Base-by-base conservation (phyloP, 1,140 invertebrate genomes). In the Kradibia gibbosae region DNA sequence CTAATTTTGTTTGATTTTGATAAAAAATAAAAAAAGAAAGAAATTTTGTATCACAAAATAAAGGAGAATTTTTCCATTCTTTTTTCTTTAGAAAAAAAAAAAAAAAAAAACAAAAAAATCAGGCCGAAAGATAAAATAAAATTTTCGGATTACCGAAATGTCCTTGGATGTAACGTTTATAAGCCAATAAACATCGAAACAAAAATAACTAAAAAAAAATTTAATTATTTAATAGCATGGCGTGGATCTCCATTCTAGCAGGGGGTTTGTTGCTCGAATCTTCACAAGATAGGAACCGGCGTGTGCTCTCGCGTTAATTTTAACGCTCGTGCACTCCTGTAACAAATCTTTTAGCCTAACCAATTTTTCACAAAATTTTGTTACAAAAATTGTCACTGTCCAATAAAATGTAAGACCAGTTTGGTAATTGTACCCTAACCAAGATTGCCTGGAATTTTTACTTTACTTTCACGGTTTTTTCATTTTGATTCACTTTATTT, bases 1-100 rank as follows among this genome's bases (percentile, higher is more conserved):
- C 93, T 94, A 93, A 93, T 93, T 92, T 92, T 91, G 89, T 91
- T 90, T 88, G 87, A 86, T 88, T 87, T 84, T 84, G 77, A 81
- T 84, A 86, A 83, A 86, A 85, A 86, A 88, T 84, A 83, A 85
- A 86, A 87, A 86, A 86, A 82, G 70, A 86, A 84, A 83, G 72
- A 83, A 83, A 78, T 80, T 84, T 82, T 73, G 53, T 62, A 50
- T 53, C 28, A 78, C 22, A 78, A 78, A 78, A 36, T 72, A 82
- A 78, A 78, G 73, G 20, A 82, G 13, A 62, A 50, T 70, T 50
- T 72, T 82, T 60, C 7, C 34, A 60, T 82, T 70, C 55, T 78
- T 71, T 78, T 31, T 73, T 65, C 17, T 60, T 28, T 2, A 20
- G 36, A 78, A 50, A 82, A 71, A 72, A 72, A 75, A 62, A 60